Evolutionary conservation across 1,140 invertebrate genomes (phyloP).

Genomic region (Diabrotica undecimpunctata): DNA sequence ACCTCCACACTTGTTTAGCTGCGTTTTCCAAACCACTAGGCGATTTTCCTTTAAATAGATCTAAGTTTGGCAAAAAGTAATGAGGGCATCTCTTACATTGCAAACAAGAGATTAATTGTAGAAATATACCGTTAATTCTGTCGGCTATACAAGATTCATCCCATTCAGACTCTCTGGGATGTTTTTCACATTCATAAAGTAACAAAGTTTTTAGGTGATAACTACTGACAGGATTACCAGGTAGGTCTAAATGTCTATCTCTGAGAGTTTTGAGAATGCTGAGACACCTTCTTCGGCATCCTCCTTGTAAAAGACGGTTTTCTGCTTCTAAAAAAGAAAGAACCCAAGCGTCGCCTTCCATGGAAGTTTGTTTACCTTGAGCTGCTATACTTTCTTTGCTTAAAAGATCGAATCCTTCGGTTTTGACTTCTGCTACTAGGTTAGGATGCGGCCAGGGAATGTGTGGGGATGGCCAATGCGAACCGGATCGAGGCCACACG

Average conservation of each 20-base stretch:
- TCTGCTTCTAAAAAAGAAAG: slow-evolving; percentile 87
- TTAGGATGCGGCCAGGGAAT: slow-evolving; percentile 88
- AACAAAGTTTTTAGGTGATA: slow-evolving; percentile 89
- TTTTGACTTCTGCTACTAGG: slow-evolving; percentile 87
- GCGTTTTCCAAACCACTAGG: slow-evolving; percentile 82
- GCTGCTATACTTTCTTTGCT: slow-evolving; percentile 78
- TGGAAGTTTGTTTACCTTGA: slow-evolving; percentile 83
- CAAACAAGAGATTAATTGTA: slow-evolving; percentile 91
- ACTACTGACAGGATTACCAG: slow-evolving; percentile 80
- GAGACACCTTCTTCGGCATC: slow-evolving; percentile 73
- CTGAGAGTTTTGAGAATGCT: slow-evolving; percentile 85
- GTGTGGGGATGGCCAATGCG: slow-evolving; percentile 88
- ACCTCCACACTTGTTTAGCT: slow-evolving; percentile 86
- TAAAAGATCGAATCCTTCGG: slow-evolving; percentile 88
- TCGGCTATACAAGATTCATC: slow-evolving; percentile 86
- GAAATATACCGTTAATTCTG: slow-evolving; percentile 90
- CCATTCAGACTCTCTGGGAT: slow-evolving; percentile 88
- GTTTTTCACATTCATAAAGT: slow-evolving; percentile 94
- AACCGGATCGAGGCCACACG: slow-evolving; percentile 90
- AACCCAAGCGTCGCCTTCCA: slow-evolving; percentile 95
- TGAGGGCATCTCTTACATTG: slow-evolving; percentile 91
- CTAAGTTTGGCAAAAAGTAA: slow-evolving; percentile 84
- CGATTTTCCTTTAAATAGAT: slow-evolving; percentile 86
- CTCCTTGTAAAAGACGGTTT: slow-evolving; percentile 75
- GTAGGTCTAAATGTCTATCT: slow-evolving; percentile 83